Conservation (phyloP, 2,113 vertebrate species). For the Haliaeetus leucogaster region DNA sequence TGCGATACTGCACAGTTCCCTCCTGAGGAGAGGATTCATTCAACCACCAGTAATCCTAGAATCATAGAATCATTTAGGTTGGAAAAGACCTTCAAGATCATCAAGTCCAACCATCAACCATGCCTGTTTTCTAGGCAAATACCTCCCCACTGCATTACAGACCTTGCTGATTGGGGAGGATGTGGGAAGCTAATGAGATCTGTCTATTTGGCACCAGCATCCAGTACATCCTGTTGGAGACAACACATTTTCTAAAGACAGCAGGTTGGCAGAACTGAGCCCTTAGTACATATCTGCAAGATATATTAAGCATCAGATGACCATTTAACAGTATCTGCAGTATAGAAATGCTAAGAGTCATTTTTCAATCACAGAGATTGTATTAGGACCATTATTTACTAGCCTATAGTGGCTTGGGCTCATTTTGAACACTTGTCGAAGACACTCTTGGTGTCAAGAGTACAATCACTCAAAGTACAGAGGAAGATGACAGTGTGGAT, state of each 20-base stretch:
- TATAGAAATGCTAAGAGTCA: neutral
- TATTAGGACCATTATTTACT: neutral
- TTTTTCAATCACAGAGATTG: neutral
- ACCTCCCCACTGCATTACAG: neutral
- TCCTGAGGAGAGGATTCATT: neutral
- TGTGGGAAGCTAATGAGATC: neutral
- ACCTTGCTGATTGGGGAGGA: neutral
- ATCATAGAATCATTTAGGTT: too few relatives aligned
- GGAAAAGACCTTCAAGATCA: too few relatives aligned
- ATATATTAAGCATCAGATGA: neutral
- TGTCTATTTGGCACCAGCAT: neutral
- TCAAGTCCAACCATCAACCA: too few relatives aligned
- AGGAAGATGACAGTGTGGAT: neutral
- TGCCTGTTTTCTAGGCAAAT: neutral
- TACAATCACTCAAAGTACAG: neutral
- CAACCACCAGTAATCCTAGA: neutral
- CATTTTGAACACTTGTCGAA: neutral
- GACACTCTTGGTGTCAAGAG: neutral
- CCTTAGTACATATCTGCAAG: neutral
- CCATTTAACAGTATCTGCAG: neutral
- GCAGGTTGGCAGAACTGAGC: neutral
- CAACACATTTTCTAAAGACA: neutral
- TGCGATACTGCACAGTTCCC: accelerated
- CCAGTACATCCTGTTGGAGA: neutral
- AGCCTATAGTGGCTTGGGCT: neutral